Evolutionary conservation across 1,140 invertebrate species (phyloP), one percentile per base, ranked within the genome.

Genomic region (Pseudachorutes palmiensis): DNA sequence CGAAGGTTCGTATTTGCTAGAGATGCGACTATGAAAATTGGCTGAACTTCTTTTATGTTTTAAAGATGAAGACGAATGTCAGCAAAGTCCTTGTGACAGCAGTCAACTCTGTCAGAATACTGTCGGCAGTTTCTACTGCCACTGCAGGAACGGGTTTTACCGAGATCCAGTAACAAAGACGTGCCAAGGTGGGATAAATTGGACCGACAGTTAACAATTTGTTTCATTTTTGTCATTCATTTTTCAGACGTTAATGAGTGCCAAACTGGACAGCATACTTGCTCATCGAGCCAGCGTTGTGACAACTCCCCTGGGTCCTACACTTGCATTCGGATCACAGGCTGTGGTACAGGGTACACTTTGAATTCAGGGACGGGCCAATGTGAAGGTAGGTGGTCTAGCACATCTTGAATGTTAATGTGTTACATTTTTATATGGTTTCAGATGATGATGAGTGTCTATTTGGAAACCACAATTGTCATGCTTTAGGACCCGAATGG

Each of bases 261-360:
- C 67, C 83, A 83, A 71, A 72, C 80, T 16, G 78, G 78, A 1
- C 74, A 77, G 51, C 82, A 87, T 71, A 78, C 76, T 28, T 88
- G 86, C 70, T 57, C 84, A 0, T 76, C 83, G 2, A 84, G 83
- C 2, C 90, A 94, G 76, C 79, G 91, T 32, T 96, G 92, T 76
- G 91, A 94, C 76, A 96, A 96, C 75, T 93, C 89, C 0, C 82
- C 92, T 26, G 92, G 92, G 1, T 91, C 90, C 12, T 95, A 85
- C 76, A 82, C 86, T 19, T 71, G 94, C 76, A 86, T 92, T 19
- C 77, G 91, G 48, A 87, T 88, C 30, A 83, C 88, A 26, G 87
- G 89, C 0, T 98, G 96, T 79, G 96, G 96, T 0, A 98, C 94
- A 0, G 96, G 97, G 0, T 98, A 98, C 75, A 95, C 93, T 0